phyloP scores from a whole-genome alignment of 2,797 vertebrate genomes.

The Parambassis ranga region DNA sequence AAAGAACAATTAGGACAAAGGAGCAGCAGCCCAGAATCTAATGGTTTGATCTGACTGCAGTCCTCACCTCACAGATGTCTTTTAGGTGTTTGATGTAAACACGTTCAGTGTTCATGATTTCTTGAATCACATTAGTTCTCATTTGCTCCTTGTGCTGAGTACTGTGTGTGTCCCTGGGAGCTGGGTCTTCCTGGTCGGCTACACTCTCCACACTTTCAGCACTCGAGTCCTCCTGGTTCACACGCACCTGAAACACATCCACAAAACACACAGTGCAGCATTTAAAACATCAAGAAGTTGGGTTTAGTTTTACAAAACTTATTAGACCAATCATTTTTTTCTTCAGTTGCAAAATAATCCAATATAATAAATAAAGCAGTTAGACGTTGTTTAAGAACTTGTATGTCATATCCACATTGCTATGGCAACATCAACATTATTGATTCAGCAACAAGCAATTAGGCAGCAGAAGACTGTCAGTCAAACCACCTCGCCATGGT shows the following conservation, averaged over 20 bases:
- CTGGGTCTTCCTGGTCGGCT: conserved; percentile 81
- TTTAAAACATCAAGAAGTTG: not conserved
- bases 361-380: no score
- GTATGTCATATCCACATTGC: conserved; percentile 4
- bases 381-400: not conserved
- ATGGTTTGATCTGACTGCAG: not conserved
- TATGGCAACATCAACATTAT: conserved; percentile 40
- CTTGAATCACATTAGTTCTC: conserved; percentile 96
- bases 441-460: conserved; percentile 41
- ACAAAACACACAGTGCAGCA: not conserved
- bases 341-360: not conserved
- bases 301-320: not conserved
- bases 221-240: conserved; percentile 93
- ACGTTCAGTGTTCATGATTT: conserved; percentile 97
- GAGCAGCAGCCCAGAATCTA: not conserved
- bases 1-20: not conserved
- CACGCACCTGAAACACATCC: conserved; percentile 85
- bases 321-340: not conserved
- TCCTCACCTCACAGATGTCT: conserved; percentile 94
- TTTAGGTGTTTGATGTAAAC: conserved; percentile 98
- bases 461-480: conserved; percentile 60
- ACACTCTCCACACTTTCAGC: conserved; percentile 78
- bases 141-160: conserved; percentile 92
- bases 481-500: conserved; percentile 58
- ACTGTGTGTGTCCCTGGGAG: conserved; percentile 77